Evolutionary conservation across 2,113 vertebrate species (phyloP).

Genomic region (Tapirus terrestris): DNA sequence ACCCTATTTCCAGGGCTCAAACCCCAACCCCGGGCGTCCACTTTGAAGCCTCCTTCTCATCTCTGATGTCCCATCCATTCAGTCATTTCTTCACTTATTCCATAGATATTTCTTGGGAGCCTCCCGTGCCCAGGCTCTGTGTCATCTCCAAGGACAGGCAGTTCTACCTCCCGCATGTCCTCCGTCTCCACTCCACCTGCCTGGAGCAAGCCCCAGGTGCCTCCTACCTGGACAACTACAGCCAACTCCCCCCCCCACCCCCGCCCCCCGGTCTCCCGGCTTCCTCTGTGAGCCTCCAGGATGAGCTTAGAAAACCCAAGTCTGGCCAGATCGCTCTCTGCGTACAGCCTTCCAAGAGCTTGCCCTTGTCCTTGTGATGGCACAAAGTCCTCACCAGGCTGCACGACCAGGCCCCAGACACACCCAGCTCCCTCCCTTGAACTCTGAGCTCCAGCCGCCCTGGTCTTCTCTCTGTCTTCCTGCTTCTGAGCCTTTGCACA

Average conservation of each 20-base stretch:
- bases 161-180: accelerated
- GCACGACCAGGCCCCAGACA: accelerated
- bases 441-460: background rate
- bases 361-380: accelerated
- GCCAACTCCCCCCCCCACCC: accelerated
- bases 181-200: accelerated
- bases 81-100: background rate
- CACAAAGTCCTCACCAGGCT: background rate
- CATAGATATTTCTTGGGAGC: accelerated
- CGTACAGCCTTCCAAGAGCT: background rate
- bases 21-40: background rate
- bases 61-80: accelerated
- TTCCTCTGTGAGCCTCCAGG: background rate
- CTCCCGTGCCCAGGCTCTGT: background rate
- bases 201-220: background rate
- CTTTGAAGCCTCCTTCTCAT: background rate
- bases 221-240: background rate
- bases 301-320: background rate
- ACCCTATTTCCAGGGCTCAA: background rate
- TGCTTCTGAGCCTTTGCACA: background rate
- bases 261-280: background rate
- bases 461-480: background rate
- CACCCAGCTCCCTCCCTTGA: accelerated
- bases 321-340: background rate
- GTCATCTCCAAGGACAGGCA: accelerated